Evolutionary conservation across 2,888 invertebrate genomes (phyloP).

Genomic region (Elmis aenea): DNA sequence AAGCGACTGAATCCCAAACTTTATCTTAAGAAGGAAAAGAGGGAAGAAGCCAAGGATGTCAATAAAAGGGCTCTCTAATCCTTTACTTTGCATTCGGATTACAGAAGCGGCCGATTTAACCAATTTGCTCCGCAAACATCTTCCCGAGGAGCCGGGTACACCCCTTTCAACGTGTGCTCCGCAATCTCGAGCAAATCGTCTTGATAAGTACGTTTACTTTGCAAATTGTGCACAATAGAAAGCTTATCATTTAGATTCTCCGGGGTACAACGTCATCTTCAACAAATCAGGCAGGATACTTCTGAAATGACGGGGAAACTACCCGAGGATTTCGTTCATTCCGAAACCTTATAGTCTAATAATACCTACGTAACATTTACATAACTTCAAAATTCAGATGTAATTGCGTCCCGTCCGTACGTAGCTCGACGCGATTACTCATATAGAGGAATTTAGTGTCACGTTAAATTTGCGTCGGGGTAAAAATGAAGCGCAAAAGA

Average conservation of each 20-base stretch:
- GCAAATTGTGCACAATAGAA: constrained; percentile 20
- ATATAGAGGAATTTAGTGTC: too few relatives aligned
- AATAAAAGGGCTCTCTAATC: constrained; percentile 39
- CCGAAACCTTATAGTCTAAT: too few relatives aligned
- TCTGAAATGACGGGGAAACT: too few relatives aligned
- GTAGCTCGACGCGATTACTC: too few relatives aligned
- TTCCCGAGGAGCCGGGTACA: constrained; percentile 16
- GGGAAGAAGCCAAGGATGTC: constrained; percentile 31
- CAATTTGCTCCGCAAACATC: constrained; percentile 44
- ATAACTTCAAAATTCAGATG: too few relatives aligned
- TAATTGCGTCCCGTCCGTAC: too few relatives aligned
- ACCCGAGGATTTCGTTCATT: too few relatives aligned
- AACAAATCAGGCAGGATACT: too few relatives aligned
- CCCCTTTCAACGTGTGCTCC: constrained; percentile 12
- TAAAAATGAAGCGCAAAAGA: too few relatives aligned
- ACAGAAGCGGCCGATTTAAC: constrained; percentile 43
- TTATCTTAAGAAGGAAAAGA: constrained; percentile 20
- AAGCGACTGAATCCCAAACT: constrained; percentile 19
- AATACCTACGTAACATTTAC: too few relatives aligned
- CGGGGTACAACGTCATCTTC: too few relatives aligned
- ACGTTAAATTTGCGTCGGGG: too few relatives aligned
- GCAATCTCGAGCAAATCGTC: constrained; percentile 21
- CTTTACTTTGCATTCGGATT: constrained; percentile 43
- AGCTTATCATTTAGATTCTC: constrained; percentile 20
- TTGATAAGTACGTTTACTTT: constrained; percentile 23